Evolutionary conservation across 2,888 invertebrate species (phyloP).

Genomic region (Eumacrocentrus americanus): DNA sequence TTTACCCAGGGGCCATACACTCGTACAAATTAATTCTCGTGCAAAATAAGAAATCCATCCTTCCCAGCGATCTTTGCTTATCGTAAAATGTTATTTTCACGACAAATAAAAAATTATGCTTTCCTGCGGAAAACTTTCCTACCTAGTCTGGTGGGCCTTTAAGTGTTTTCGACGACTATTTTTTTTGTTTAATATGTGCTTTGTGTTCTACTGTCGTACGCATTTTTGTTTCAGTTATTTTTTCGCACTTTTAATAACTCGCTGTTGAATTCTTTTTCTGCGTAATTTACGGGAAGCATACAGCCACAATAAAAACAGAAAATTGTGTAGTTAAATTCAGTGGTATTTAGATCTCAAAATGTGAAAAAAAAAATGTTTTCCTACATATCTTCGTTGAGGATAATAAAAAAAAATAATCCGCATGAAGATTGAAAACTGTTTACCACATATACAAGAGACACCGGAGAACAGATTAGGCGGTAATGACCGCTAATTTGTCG

Average conservation of each 20-base stretch:
- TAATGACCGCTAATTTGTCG: slow-evolving; percentile 54
- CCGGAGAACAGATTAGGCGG: slow-evolving; percentile 53
- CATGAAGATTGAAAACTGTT: slow-evolving; percentile 54
- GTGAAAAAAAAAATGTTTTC: slow-evolving; percentile 14
- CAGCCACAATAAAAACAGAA: too few relatives aligned
- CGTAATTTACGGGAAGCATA: slow-evolving; percentile 5
- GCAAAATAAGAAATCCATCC: too few relatives aligned
- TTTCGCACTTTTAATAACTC: slow-evolving; percentile 11
- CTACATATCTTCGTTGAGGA: slow-evolving; percentile 19
- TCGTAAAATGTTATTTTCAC: slow-evolving; percentile 11
- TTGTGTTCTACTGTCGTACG: slow-evolving; percentile 6
- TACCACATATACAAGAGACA: slow-evolving; percentile 47
- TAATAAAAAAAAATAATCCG: slow-evolving; percentile 40
- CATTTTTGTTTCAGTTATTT: slow-evolving; percentile 20
- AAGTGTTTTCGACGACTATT: not conserved
- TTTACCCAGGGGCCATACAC: too few relatives aligned
- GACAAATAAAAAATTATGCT: not conserved
- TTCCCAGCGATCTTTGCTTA: not conserved
- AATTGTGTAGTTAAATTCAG: not conserved
- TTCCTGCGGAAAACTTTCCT: not conserved
- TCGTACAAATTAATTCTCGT: too few relatives aligned
- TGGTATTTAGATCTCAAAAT: slow-evolving; percentile 25
- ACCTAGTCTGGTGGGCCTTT: not conserved
- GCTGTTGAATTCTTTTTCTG: slow-evolving; percentile 11
- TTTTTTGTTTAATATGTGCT: slow-evolving; percentile 31